phyloP scores from a whole-genome alignment of 2,888 invertebrate genomes.

The Apotomis betuletana region DNA sequence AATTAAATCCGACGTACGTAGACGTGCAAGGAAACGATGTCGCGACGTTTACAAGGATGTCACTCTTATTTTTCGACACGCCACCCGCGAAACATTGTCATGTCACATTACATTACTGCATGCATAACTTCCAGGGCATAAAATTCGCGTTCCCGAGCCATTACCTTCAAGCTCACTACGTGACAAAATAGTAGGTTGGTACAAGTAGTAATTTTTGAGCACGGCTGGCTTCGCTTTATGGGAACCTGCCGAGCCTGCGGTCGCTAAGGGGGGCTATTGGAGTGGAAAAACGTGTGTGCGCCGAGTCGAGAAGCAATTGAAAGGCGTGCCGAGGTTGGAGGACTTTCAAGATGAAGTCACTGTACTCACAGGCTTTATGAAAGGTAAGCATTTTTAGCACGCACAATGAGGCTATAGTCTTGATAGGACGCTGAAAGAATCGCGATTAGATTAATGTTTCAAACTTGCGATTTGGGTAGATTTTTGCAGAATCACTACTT shows the following conservation, averaged over 20 bases:
- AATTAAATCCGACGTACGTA: not conserved
- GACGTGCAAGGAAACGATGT: not conserved
- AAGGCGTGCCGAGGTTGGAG: constrained; percentile 39
- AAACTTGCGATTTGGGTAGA: not conserved
- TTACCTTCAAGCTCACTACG: constrained; percentile 42
- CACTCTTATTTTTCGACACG: constrained; percentile 24
- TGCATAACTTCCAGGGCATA: constrained; percentile 28
- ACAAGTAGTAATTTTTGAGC: constrained; percentile 41
- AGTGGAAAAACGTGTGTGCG: constrained; percentile 56
- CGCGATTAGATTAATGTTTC: not conserved
- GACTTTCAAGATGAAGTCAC: constrained; percentile 21
- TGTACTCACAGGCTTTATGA: constrained; percentile 13
- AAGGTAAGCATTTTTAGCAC: constrained; percentile 1
- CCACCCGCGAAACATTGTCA: constrained; percentile 10
- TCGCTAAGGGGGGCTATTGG: constrained; percentile 50
- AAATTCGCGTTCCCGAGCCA: constrained; percentile 26
- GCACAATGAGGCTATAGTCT: constrained; percentile 5
- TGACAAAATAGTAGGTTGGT: constrained; percentile 59
- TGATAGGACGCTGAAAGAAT: not conserved
- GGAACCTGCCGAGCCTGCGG: constrained; percentile 46
- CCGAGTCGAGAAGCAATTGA: constrained; percentile 49
- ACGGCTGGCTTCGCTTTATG: constrained; percentile 54
- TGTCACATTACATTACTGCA: constrained; percentile 4
- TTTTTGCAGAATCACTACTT: too few relatives aligned
- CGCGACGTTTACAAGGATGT: not conserved